phyloP scores from a whole-genome alignment of 2,113 vertebrate species.

The Etheostoma spectabile region DNA sequence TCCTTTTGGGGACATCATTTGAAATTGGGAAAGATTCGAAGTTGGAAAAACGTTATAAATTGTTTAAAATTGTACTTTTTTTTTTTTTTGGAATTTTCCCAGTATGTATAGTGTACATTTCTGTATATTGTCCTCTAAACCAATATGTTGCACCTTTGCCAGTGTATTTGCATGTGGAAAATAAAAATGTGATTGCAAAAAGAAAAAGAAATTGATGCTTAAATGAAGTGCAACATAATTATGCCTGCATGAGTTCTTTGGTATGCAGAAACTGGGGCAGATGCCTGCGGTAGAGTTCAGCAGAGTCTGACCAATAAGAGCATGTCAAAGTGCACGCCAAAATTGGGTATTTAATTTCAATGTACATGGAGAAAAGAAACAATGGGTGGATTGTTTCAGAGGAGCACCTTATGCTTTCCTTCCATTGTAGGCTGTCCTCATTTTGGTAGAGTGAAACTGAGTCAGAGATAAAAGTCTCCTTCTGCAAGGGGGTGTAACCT shows the following conservation, averaged over 20 bases:
- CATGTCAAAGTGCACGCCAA: not conserved
- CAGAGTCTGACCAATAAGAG: slow-evolving; percentile 42
- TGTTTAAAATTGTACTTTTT: too few relatives aligned
- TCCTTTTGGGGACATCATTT: too few relatives aligned
- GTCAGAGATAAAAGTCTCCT: slow-evolving; percentile 69
- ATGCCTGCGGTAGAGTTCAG: slow-evolving; percentile 23
- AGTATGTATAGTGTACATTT: too few relatives aligned
- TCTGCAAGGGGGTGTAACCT: slow-evolving; percentile 28
- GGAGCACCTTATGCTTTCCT: slow-evolving; percentile 44
- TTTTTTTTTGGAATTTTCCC: too few relatives aligned
- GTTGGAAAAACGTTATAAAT: too few relatives aligned
- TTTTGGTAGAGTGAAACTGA: slow-evolving; percentile 69
- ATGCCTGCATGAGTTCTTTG: not conserved
- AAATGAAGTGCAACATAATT: slow-evolving; percentile 6
- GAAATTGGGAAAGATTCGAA: too few relatives aligned
- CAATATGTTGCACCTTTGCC: not conserved
- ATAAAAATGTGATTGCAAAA: too few relatives aligned
- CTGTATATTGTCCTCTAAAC: too few relatives aligned
- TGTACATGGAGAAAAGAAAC: slow-evolving; percentile 54
- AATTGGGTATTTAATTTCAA: slow-evolving; percentile 68
- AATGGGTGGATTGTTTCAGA: slow-evolving; percentile 76
- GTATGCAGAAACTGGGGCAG: slow-evolving; percentile 9
- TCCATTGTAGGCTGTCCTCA: slow-evolving; percentile 45
- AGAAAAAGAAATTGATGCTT: not conserved
- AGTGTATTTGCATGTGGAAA: too few relatives aligned